These are phyloP conservation scores for Hydrolagus affinis DNA, from an alignment of 2,113 vertebrate species.

Conservation along the genomic window DNA sequence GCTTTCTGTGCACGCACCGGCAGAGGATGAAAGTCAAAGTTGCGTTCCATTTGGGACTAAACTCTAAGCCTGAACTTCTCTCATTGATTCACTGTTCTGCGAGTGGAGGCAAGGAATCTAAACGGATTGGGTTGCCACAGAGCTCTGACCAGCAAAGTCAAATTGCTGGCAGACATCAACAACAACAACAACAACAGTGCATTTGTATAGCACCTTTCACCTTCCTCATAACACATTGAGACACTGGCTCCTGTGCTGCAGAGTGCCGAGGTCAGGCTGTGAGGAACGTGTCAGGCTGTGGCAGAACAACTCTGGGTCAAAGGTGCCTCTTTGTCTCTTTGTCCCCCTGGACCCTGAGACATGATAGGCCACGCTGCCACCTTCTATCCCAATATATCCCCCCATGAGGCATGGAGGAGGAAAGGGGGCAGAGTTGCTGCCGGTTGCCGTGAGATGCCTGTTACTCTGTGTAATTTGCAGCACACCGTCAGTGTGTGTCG, in stretches of 20 bases:
- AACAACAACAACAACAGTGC: not conserved
- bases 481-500: no score
- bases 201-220: no score
- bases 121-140: not conserved
- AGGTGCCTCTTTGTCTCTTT: no score
- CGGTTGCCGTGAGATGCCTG: no score
- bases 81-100: not conserved
- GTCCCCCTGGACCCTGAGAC: no score
- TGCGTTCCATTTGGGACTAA: not conserved
- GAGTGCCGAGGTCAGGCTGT: not conserved
- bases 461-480: no score
- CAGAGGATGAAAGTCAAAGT: not conserved
- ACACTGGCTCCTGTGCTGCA: not conserved
- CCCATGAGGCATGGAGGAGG: no score
- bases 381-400: no score
- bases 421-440: no score
- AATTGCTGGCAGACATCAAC: not conserved
- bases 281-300: not conserved
- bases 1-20: not conserved
- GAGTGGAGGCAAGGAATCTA: not conserved
- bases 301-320: no score
- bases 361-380: no score
- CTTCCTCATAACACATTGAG: conserved; percentile 3
- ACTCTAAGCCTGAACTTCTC: not conserved
- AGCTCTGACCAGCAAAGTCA: not conserved